Conservation (phyloP, 2,113 vertebrate genomes). For the Pseudorectes ferrugineus region DNA sequence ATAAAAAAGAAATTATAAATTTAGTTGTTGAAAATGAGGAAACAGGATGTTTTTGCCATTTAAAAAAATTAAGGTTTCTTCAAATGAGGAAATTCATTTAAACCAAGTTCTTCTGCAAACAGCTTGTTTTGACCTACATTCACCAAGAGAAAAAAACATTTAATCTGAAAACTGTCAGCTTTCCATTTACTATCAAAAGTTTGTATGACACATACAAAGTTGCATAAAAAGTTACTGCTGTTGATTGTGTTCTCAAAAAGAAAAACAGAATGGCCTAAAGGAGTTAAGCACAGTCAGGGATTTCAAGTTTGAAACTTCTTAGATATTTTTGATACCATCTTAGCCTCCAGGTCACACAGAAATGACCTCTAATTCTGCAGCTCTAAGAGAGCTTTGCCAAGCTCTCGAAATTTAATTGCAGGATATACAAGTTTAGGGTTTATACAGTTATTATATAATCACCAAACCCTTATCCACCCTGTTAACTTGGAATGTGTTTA, state of each 20-base stretch:
- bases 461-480: neutral
- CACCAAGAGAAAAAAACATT: neutral
- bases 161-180: neutral
- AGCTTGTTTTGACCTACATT: conserved; percentile 18
- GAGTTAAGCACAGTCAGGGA: neutral
- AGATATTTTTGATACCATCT: neutral
- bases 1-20: neutral
- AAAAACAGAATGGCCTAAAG: neutral
- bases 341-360: neutral
- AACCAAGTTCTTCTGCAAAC: neutral
- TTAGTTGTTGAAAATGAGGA: neutral
- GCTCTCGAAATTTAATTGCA: neutral
- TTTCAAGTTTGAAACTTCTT: neutral
- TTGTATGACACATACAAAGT: neutral
- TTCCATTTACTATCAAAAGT: conserved; percentile 7
- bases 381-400: neutral
- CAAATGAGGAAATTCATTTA: neutral
- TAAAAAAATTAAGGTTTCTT: neutral
- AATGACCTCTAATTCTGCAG: neutral
- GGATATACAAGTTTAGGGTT: neutral
- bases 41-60: neutral
- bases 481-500: neutral
- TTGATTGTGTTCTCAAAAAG: neutral
- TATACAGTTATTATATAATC: neutral
- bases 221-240: neutral